Base-by-base conservation (phyloP, 2,888 invertebrate genomes). In the Syrphus vitripennis region DNA sequence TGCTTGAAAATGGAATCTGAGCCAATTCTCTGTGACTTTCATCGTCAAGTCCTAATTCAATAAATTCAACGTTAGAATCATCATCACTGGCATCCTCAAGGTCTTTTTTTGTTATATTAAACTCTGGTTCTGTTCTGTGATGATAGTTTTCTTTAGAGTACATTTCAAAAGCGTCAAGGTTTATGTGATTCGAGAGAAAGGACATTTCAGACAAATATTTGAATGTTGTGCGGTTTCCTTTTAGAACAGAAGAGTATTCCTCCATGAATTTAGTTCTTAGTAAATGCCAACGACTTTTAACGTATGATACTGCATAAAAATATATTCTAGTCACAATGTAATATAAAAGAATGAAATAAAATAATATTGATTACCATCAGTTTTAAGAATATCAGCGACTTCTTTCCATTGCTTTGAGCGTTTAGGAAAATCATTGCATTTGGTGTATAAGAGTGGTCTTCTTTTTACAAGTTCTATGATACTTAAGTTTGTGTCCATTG, bases 241-340 rank as follows among this genome's bases (percentile, higher is more conserved):
- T 79, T 21, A 88, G 76, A 37, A 79, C 83, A 24, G 79, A 83
- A 4, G 70, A 75, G n/a, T 42, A 71, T 63, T 89, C 87, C 2
- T 48, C 55, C 14, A 83, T 81, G 70, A 88, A 89, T 14, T 61
- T 87, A 12, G 88, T 76, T 12, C 88, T 19, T 1, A 89, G 31
- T 7, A 84, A 71, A 74, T 89, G 88, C 89, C 89, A 89, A 0
- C 89, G 89, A n/a, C 88, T 88, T 80, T 88, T 89, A 14, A 88
- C 80, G 53, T 87, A 67, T 5, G 74, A 59, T 74, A 87, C 89
- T 89, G 31, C 1, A 67, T 12, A n/a, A 12, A 50, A 14, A n/a
- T n/a, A n/a, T 19, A 24, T 16, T 9, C 0, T 40, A n/a, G n/a
- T 40, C 42, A 16, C 16, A 24, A 50, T 24, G 1, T 24, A n/a